A percentile compares a stretch with the other conserved stretches of the same genome.
These are phyloP conservation scores for Pelochelys cantorii DNA, from an alignment of 2,797 vertebrate species.

Conservation along the genomic window DNA sequence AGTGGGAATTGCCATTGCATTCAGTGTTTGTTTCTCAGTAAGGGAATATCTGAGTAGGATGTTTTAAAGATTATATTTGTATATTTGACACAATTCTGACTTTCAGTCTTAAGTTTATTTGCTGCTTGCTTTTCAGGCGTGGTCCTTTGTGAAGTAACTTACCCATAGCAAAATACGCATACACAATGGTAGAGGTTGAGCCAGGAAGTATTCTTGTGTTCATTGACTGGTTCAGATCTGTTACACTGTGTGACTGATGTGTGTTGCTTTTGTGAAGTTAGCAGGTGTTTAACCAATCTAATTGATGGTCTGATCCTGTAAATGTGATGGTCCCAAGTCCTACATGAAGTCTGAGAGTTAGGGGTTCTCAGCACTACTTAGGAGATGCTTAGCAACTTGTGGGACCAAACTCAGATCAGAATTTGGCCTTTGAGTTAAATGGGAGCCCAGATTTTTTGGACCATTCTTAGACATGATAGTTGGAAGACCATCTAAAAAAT, in stretches of 20 bases:
- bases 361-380: not conserved
- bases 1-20: not conserved
- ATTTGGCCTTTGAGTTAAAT: not conserved
- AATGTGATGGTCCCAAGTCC: not conserved
- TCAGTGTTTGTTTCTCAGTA: not conserved
- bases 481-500: slow-evolving; percentile 6
- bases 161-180: not conserved
- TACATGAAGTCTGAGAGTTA: not conserved
- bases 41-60: not conserved
- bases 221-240: not conserved
- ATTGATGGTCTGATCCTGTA: not conserved
- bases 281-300: not conserved
- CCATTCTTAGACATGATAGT: not conserved
- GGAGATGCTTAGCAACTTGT: not conserved
- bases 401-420: not conserved
- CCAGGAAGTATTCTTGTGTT: not conserved
- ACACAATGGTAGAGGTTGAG: not conserved
- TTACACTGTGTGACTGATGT: not conserved
- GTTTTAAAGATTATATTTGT: not conserved
- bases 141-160: not conserved
- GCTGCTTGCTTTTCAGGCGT: not conserved
- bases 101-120: not conserved
- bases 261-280: too few relatives aligned
- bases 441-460: not conserved
- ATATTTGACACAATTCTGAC: not conserved